Evolutionary conservation across 2,797 vertebrate species (phyloP).

Genomic region (Poecilia gillii): DNA sequence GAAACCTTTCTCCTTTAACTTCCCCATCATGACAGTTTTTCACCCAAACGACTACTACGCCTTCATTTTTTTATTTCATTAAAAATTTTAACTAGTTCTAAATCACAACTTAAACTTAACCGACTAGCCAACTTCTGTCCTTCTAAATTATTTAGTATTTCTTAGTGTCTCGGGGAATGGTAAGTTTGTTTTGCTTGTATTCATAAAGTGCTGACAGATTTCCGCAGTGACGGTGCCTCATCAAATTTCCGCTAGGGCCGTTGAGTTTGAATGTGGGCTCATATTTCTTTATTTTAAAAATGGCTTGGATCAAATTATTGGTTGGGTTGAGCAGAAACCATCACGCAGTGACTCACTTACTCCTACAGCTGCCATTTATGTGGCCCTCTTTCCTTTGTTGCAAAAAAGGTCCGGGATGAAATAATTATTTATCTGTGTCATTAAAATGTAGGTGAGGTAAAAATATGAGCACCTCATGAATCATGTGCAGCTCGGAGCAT

Average conservation of each 20-base stretch:
- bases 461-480: background rate
- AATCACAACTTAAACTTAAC: background rate
- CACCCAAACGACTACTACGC: background rate
- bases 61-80: background rate
- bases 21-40: background rate
- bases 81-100: background rate
- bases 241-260: background rate
- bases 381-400: slow-evolving; percentile 1
- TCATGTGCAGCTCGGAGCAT: background rate
- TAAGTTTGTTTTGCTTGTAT: background rate
- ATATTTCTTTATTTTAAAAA: slow-evolving; percentile 1
- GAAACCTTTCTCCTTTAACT: background rate
- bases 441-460: background rate
- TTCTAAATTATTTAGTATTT: background rate
- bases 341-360: background rate
- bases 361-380: slow-evolving; percentile 10
- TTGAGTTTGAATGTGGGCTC: background rate
- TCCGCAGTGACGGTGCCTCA: background rate
- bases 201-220: background rate
- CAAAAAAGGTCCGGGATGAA: background rate
- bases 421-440: background rate
- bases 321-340: background rate
- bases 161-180: background rate
- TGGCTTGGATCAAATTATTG: background rate
- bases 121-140: background rate